phyloP scores from a whole-genome alignment of 2,797 vertebrate genomes.

The Oreochromis mossambicus region DNA sequence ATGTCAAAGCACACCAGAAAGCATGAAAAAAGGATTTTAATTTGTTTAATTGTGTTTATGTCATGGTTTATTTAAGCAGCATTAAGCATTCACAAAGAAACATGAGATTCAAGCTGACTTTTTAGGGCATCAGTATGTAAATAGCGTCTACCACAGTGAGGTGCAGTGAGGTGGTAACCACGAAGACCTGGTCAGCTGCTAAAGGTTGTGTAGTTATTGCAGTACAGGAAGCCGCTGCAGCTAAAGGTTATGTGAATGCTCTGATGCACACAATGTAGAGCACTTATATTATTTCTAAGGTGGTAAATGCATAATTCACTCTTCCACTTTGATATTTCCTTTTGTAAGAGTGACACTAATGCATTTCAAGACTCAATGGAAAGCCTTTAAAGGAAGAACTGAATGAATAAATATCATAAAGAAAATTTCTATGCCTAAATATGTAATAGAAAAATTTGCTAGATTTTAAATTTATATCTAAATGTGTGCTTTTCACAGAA shows the following conservation, averaged over 20 bases:
- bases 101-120: neutral
- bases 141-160: neutral
- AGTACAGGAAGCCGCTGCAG: neutral
- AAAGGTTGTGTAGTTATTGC: neutral
- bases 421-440: neutral
- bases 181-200: neutral
- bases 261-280: too few species aligned
- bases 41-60: neutral
- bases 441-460: neutral
- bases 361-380: neutral
- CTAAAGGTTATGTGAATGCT: neutral
- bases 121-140: neutral
- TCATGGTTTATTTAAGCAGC: neutral
- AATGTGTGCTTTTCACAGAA: neutral
- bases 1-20: neutral
- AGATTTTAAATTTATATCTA: neutral
- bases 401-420: neutral
- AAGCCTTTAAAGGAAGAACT: neutral
- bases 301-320: neutral
- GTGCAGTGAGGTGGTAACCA: neutral
- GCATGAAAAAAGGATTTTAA: neutral
- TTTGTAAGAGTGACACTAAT: neutral
- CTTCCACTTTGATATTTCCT: neutral
- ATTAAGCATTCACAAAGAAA: neutral
- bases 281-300: neutral